These are phyloP conservation scores for Muntiacus muntjak DNA, from an alignment of 2,113 vertebrate species.

Conservation along the genomic window DNA sequence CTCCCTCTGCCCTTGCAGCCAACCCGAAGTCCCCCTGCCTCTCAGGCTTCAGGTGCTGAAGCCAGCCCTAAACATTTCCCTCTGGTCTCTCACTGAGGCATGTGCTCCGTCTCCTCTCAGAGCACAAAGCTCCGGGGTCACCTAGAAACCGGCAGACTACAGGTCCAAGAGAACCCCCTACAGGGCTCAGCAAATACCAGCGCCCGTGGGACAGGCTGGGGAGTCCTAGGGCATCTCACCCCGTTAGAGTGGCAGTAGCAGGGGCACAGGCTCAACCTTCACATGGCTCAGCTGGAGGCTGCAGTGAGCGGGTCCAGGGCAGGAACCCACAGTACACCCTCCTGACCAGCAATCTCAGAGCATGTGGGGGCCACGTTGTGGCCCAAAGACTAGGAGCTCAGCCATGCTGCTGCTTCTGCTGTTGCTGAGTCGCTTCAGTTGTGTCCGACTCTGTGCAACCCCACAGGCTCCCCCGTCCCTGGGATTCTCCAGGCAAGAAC, in stretches of 20 bases:
- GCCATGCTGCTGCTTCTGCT: neutral
- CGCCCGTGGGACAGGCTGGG: too few relatives aligned
- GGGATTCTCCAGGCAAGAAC: neutral
- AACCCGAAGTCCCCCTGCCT: neutral
- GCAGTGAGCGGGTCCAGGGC: neutral
- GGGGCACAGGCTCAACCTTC: neutral
- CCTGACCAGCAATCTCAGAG: neutral
- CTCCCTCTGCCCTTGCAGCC: too few relatives aligned
- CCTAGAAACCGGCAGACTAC: neutral
- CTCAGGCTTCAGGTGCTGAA: neutral
- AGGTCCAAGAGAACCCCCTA: too few relatives aligned
- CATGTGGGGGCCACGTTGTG: rapidly evolving
- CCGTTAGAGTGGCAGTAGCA: rapidly evolving
- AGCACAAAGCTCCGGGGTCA: neutral
- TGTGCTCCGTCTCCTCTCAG: neutral
- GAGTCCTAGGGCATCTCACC: neutral
- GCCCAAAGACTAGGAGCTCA: neutral
- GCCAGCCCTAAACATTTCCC: neutral
- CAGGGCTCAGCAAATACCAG: neutral
- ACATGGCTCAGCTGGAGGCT: neutral
- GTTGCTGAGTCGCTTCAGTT: rapidly evolving
- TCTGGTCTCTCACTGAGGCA: neutral
- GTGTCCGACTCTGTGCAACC: neutral
- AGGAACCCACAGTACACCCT: neutral
- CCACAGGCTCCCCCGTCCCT: neutral